Evolutionary conservation across 1,140 invertebrate genomes (phyloP).

Genomic region (Aphaenogaster ashmeadi): DNA sequence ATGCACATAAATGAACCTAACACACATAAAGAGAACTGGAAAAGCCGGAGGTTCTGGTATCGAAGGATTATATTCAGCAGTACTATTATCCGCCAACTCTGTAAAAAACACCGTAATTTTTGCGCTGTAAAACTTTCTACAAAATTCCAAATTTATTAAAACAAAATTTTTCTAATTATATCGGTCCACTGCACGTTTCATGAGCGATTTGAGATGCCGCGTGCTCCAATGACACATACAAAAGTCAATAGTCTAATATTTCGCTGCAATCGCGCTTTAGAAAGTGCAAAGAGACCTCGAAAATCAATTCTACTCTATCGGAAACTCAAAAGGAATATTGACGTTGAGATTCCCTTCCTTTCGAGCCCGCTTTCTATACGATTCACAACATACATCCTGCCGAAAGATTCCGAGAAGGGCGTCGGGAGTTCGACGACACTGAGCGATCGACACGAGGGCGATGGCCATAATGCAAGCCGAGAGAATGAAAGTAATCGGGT

Average conservation of each 20-base stretch:
- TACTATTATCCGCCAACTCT: not conserved
- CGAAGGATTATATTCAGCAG: not conserved
- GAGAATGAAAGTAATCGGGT: conserved; percentile 2
- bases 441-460: conserved; percentile 12
- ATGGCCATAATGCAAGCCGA: conserved; percentile 32
- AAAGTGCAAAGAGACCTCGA: not conserved
- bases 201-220: not conserved
- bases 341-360: conserved; percentile 30
- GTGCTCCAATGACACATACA: not conserved
- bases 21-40: too few species aligned
- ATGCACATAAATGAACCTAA: too few species aligned
- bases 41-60: not conserved
- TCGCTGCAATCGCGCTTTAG: not conserved
- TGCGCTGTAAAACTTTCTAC: not conserved
- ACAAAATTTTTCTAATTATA: not conserved
- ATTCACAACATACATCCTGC: conserved; percentile 28
- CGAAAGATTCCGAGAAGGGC: conserved; percentile 44
- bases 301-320: not conserved
- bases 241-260: not conserved
- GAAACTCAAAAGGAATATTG: conserved; percentile 10
- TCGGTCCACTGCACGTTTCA: not conserved
- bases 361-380: not conserved
- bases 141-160: not conserved
- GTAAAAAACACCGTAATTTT: conserved; percentile 17
- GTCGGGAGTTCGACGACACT: conserved; percentile 50